Percentiles rank a stretch among this genome's conserved stretches.
Conservation (phyloP, 2,113 vertebrate genomes). For the Colius striatus region DNA sequence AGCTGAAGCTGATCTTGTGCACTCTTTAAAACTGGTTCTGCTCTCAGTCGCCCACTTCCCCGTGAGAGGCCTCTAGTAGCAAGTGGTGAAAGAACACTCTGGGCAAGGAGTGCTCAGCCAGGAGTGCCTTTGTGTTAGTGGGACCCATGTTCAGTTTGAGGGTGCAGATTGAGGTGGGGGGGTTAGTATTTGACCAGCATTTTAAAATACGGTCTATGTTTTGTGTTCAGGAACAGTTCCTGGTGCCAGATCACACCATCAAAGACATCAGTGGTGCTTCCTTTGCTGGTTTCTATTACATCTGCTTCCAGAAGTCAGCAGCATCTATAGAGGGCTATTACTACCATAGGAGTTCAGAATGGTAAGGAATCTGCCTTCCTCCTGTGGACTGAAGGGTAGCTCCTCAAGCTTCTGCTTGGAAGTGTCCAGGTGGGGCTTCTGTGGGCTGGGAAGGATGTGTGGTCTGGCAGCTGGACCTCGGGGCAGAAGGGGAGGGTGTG, state of each 20-base stretch:
- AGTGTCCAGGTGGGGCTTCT: neutral
- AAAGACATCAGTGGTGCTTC: constrained; percentile 99
- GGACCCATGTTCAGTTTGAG: neutral
- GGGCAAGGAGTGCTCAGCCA: neutral
- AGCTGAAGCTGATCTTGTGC: neutral
- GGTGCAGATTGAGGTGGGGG: neutral
- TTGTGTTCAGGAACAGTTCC: constrained; percentile 88
- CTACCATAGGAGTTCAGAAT: constrained; percentile 98
- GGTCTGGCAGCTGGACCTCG: neutral
- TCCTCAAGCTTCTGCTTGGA: neutral
- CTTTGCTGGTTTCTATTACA: constrained; percentile 99
- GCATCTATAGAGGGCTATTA: constrained; percentile 98
- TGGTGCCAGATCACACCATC: constrained; percentile 98
- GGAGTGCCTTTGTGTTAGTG: neutral
- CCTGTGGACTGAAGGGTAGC: neutral
- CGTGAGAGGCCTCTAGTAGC: neutral
- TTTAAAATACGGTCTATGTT: neutral
- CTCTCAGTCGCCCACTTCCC: neutral
- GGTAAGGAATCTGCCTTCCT: constrained; percentile 76
- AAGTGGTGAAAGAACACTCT: neutral
- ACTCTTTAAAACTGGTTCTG: neutral
- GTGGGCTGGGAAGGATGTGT: neutral
- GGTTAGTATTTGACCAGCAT: neutral
- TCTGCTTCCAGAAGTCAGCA: constrained; percentile 98
- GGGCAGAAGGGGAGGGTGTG: neutral